Conservation (phyloP, 2,113 vertebrate species). For the Atlantisia rogersi region DNA sequence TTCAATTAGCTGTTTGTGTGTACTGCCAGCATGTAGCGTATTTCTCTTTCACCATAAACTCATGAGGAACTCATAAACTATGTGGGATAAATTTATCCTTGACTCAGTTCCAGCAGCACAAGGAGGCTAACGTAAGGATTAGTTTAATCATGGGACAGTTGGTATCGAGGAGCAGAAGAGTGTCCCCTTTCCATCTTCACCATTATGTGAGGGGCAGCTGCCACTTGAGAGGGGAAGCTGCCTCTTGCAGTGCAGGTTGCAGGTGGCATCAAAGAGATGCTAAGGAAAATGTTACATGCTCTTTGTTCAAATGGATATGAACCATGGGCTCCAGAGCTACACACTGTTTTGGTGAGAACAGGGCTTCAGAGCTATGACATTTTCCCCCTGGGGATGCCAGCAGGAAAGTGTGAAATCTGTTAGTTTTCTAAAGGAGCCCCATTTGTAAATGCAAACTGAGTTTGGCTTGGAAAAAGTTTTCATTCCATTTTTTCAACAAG, state of each 20-base stretch:
- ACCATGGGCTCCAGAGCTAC: neutral
- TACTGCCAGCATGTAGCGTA: accelerated
- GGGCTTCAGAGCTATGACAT: neutral
- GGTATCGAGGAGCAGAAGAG: neutral
- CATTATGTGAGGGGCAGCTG: neutral
- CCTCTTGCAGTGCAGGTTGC: neutral
- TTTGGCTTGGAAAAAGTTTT: neutral
- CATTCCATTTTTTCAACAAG: accelerated
- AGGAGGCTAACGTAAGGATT: neutral
- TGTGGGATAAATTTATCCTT: neutral
- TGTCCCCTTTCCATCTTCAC: neutral
- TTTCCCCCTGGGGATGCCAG: neutral
- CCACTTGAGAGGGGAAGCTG: neutral
- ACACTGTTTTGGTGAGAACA: neutral
- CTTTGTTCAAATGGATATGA: neutral
- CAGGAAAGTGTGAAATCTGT: neutral
- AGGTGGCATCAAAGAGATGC: neutral
- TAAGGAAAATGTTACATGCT: neutral
- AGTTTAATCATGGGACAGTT: neutral
- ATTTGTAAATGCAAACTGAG: neutral
- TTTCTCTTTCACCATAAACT: neutral
- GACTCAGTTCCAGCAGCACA: neutral
- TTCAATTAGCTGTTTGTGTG: neutral
- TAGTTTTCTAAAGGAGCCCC: neutral
- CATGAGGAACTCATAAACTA: neutral